Evolutionary conservation across 2,888 invertebrate genomes (phyloP), one percentile per base, ranked within the genome.

Genomic region (Drosophila quasianomalipes): DNA sequence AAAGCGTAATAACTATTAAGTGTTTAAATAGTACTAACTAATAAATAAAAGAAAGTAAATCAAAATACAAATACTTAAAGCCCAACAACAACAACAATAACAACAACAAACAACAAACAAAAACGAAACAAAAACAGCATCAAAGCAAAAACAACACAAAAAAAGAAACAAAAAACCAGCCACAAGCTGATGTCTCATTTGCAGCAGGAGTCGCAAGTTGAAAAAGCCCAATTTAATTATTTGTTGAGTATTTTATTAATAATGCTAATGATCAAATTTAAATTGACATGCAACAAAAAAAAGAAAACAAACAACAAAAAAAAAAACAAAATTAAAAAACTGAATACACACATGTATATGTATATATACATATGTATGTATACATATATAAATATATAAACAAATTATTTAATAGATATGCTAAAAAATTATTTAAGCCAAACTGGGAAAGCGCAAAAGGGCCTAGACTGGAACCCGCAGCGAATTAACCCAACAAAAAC

Each of bases 231-330:
- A 75, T 77, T 78, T 71, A 79, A 82, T 92, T 89, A 92, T 93
- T 92, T 92, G 93, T 92, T 92, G 92, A 93, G 90, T 93, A 93
- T 92, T 92, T 92, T 92, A 92, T 89, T 85, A 90, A 86, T 79
- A 78, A 82, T 74, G 77, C 78, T 75, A 76, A 79, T 31, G 10
- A 37, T 55, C 19, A 39, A 78, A 76, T 52, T 71, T 22, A 60
- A 82, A 79, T 65, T 76, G 74, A 72, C 19, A 76, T 75, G 58
- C 80, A 70, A 76, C 76, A 71, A 28, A 49, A 65, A 65, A 70
- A 53, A 62, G 73, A 51, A 67, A 44, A 61, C 30, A 37, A 35
- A 4, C 4, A 2, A 73, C 62, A 68, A 44, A 44, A 71, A 58
- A 68, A 39, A 47, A 47, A 71, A 52, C 62, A 39, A 16, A 74